Evolutionary conservation across 2,888 invertebrate species (phyloP).

Genomic region (Nomada ferruginata): DNA sequence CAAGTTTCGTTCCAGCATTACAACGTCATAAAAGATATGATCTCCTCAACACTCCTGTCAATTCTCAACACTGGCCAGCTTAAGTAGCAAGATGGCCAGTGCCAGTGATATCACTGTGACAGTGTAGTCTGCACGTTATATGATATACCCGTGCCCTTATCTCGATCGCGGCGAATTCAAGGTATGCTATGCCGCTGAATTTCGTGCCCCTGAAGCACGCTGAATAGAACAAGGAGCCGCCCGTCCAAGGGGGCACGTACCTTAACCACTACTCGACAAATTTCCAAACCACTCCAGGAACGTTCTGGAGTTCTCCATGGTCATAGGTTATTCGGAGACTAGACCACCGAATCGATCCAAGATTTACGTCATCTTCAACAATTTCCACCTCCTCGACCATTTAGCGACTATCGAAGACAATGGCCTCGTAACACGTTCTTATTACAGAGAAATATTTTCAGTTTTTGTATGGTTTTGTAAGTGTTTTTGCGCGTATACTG

Average conservation of each 20-base stretch:
- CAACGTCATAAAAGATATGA: too few species aligned
- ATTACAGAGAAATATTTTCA: neutral
- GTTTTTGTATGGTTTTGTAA: neutral
- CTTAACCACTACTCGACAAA: constrained; percentile 62
- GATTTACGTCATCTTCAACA: constrained; percentile 24
- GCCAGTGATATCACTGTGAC: neutral
- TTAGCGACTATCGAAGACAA: neutral
- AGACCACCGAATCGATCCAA: constrained; percentile 38
- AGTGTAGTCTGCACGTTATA: constrained; percentile 29
- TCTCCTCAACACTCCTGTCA: too few species aligned
- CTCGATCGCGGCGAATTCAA: constrained; percentile 57
- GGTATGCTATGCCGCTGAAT: constrained; percentile 58
- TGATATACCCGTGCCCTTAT: constrained; percentile 49
- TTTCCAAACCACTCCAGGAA: constrained; percentile 56
- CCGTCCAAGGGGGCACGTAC: constrained; percentile 48
- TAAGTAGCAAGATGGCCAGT: neutral
- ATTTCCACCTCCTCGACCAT: constrained; percentile 9
- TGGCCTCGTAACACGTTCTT: neutral
- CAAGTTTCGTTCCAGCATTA: too few species aligned
- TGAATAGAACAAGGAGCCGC: constrained; percentile 54
- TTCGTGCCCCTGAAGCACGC: constrained; percentile 59
- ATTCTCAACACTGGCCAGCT: neutral
- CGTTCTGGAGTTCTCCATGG: constrained; percentile 37
- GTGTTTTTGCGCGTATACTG: too few species aligned
- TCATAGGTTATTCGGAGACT: constrained; percentile 23